Base-by-base conservation (phyloP, 1,140 invertebrate genomes). In the Drosophila malerkotliana region DNA sequence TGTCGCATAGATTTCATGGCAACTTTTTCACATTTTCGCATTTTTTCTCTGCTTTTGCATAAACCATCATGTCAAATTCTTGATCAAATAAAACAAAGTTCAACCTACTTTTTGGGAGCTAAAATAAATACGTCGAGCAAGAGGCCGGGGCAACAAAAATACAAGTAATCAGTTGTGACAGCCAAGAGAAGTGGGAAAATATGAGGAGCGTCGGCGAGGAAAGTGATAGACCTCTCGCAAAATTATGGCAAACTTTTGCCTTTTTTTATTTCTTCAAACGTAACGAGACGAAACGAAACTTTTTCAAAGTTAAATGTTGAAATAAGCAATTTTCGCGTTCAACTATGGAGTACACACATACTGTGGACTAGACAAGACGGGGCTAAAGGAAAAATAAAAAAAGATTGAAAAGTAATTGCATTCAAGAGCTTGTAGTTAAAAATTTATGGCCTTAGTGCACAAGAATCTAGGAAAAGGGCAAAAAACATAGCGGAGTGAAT, bases 381-480 rank as follows among this genome's bases (percentile, higher is more conserved):
- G 62, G 53, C 49, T 37, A 34, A 21, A 56, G 21, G 41, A 79
- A 52, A 41, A 21, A 39, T 51, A 60, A 52, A 48, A 58, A 81
- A 81, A 88, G 63, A 88, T 88, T 83, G 83, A 88, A 88, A 88
- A 88, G 83, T 88, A 88, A 88, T 88, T 88, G 83, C 79, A 88
- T 88, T 88, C 72, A 88, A 83, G 83, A 76, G 79, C 72, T 79
- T 83, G 83, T 83, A 88, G 83, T 88, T 88, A 88, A 88, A 88
- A 88, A 87, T 88, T 79, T 83, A 87, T 87, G 78, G 83, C 73
- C 63, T 49, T 67, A 77, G 76, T 76, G 78, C 79, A 72, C 52
- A 77, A 77, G 79, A 73, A 88, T 88, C 76, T 83, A 56, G 67
- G 64, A 52, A 72, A 80, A 67, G 51, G 48, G 57, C 34, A 41